Evolutionary conservation across 2,113 vertebrate species (phyloP).

Genomic region (Arvicanthis niloticus): DNA sequence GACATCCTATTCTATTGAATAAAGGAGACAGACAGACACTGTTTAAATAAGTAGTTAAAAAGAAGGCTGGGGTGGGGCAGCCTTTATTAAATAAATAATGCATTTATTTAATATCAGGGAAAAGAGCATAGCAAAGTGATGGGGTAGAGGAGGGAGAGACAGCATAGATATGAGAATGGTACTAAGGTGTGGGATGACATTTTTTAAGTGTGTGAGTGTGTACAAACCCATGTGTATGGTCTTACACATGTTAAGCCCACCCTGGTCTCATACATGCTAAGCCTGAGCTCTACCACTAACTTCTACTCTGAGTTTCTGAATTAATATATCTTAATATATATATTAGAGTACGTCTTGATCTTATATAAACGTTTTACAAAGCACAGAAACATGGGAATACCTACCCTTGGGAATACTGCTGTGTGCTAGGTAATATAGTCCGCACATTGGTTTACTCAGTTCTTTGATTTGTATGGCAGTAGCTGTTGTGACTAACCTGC

Average conservation of each 20-base stretch:
- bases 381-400: neutral
- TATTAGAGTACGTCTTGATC: neutral
- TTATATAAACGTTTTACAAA: neutral
- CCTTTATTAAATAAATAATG: neutral
- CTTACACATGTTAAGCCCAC: neutral
- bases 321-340: too few species aligned
- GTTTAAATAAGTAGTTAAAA: slow-evolving; percentile 39
- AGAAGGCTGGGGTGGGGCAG: neutral
- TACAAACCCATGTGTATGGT: neutral
- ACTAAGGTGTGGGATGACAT: neutral
- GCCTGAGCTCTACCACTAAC: neutral
- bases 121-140: neutral
- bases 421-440: neutral
- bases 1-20: neutral
- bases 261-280: neutral
- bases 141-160: neutral
- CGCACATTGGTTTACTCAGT: neutral
- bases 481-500: neutral
- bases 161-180: neutral
- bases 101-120: slow-evolving; percentile 59
- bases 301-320: neutral
- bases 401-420: neutral
- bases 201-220: neutral
- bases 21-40: neutral
- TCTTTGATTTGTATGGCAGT: neutral